Percentiles rank a stretch among this genome's conserved stretches.
These are phyloP conservation scores for Enteromius mattozi DNA, from an alignment of 2,797 vertebrate species.

Conservation along the genomic window DNA sequence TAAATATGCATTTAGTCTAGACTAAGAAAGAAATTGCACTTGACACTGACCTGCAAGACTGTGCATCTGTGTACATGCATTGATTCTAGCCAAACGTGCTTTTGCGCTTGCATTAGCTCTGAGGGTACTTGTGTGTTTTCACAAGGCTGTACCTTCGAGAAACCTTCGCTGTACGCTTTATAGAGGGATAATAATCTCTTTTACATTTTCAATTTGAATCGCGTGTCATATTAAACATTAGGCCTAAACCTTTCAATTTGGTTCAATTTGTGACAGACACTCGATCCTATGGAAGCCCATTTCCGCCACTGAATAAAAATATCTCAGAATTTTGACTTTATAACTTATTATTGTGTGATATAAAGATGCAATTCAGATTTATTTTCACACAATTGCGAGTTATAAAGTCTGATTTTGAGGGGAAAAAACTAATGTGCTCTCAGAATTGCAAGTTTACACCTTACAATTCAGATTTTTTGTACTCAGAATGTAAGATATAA, in stretches of 20 bases:
- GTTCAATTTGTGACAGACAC: conserved; percentile 80
- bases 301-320: no score
- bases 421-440: no score
- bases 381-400: no score
- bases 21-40: conserved; percentile 42
- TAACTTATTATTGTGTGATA: no score
- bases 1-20: conserved; percentile 22
- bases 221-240: conserved; percentile 78
- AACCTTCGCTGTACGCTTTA: conserved; percentile 62
- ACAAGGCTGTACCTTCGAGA: conserved; percentile 65
- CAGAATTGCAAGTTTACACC: no score
- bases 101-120: conserved; percentile 35
- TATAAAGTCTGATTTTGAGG: no score
- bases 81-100: not conserved
- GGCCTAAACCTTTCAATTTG: conserved; percentile 77
- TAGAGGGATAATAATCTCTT: conserved; percentile 70
- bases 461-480: no score
- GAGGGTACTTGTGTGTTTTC: conserved; percentile 65
- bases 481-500: no score
- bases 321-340: no score
- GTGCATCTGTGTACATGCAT: not conserved
- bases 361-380: no score
- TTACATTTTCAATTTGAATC: conserved; percentile 72
- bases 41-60: conserved; percentile 45
- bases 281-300: conserved; percentile 60